Evolutionary conservation across 2,113 vertebrate species (phyloP).

Genomic region (Tachysurus vachellii): DNA sequence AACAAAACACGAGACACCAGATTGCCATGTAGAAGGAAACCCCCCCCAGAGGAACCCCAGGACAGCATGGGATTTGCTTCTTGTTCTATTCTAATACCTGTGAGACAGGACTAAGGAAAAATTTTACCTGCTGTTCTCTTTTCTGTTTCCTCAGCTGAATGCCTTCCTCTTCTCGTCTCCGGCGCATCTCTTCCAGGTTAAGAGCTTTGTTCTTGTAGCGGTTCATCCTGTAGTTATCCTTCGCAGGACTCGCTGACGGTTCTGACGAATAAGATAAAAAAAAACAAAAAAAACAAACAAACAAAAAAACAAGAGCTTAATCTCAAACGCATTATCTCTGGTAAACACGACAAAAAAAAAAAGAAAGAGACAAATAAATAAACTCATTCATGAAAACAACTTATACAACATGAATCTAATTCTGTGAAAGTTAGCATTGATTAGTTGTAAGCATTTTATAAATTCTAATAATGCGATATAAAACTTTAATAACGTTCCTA

Average conservation of each 20-base stretch:
- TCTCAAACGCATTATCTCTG: neutral
- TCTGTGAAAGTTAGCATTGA: neutral
- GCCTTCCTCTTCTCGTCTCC: constrained; percentile 93
- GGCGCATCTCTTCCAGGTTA: constrained; percentile 95
- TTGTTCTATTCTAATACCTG: neutral
- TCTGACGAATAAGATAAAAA: constrained; percentile 69
- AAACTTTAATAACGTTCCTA: neutral
- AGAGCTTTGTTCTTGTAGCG: constrained; percentile 99
- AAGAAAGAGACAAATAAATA: too few relatives aligned
- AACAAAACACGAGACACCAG: neutral
- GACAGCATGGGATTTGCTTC: neutral
- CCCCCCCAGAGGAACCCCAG: neutral
- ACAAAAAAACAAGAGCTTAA: neutral
- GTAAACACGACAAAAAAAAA: neutral
- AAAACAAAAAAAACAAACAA: neutral
- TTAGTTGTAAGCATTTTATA: neutral
- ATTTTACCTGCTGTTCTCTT: constrained; percentile 89
- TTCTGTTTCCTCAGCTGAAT: constrained; percentile 98
- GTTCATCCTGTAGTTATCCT: constrained; percentile 97
- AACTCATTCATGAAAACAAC: too few relatives aligned
- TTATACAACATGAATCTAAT: neutral
- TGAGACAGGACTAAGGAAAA: neutral
- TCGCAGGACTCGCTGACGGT: constrained; percentile 90
- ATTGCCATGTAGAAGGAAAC: too few relatives aligned
- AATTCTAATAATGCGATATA: neutral